Percentiles rank a stretch among this genome's conserved stretches.
These are phyloP conservation scores for Catharus fuscescens DNA, from an alignment of 2,113 vertebrate species.

Conservation along the genomic window DNA sequence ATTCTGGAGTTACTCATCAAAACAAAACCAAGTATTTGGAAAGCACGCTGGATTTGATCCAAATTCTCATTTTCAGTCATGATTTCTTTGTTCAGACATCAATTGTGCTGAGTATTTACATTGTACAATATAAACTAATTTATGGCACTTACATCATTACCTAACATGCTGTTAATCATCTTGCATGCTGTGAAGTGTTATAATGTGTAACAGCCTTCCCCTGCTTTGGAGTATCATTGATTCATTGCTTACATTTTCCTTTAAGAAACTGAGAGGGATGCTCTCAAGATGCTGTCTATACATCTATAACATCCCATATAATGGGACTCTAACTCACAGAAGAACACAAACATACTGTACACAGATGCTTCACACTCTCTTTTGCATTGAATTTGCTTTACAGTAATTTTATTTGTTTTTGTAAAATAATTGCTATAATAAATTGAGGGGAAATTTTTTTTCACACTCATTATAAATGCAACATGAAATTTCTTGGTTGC, in stretches of 20 bases:
- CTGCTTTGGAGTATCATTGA: constrained; percentile 24
- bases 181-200: constrained; percentile 56
- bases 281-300: constrained; percentile 20
- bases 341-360: neutral
- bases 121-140: constrained; percentile 63
- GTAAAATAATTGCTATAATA: neutral
- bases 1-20: neutral
- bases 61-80: constrained; percentile 27
- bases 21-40: neutral
- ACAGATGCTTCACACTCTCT: neutral
- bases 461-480: neutral
- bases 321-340: neutral
- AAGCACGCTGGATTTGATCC: neutral
- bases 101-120: constrained; percentile 60
- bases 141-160: constrained; percentile 69
- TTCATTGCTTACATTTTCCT: constrained; percentile 17
- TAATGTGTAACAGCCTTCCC: constrained; percentile 17
- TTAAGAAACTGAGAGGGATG: constrained; percentile 21
- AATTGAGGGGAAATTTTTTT: neutral
- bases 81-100: constrained; percentile 49
- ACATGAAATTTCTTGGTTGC: neutral
- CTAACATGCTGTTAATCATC: constrained; percentile 70
- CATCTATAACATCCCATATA: neutral
- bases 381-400: neutral
- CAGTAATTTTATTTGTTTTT: neutral